Evolutionary conservation across 2,888 invertebrate species (phyloP), one percentile per base, ranked within the genome.

Genomic region (Gymnoscelis rufifasciata): DNA sequence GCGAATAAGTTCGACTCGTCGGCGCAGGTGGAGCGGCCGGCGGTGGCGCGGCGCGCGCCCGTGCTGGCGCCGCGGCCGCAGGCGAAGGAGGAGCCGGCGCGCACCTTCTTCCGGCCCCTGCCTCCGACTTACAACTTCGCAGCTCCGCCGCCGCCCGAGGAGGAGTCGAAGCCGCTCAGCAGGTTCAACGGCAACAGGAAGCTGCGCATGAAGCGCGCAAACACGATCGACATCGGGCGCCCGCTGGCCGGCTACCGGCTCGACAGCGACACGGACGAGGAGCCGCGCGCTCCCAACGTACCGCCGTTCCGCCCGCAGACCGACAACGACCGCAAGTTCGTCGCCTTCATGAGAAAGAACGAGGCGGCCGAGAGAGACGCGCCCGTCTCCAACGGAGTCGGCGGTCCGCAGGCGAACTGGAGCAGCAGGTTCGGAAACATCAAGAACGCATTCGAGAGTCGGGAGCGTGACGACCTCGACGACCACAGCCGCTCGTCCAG

Each of bases 201-300:
- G 67, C 86, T 92, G 14, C 92, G 93, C 62, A 94, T 96, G 92
- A 96, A 95, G 76, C 90, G 96, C 10, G 95, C 96, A 2, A 96
- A 96, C 61, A 96, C 96, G 1, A 95, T 96, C 53, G 95, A 96
- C 68, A 95, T 96, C 69, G 95, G 95, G 0, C 94, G 94, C 64
- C 91, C 92, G 0, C 89, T 78, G 14, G 90, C 82, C n/a, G 88
- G 88, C 13, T 90, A 91, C 66, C 81, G 86, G 36, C 71, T 88
- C n/a, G 83, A 86, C 52, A 74, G 71, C 49, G 86, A 88, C 48
- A 88, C 89, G 11, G 89, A 90, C 37, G 88, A 89, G 19, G 88
- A 87, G 37, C 51, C 45, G 68, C 59, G 69, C 59, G 54, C 64
- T 1, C 79, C 84, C 0, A 71, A 75, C 29, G 91, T 94, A 27